These are phyloP conservation scores for Camponotus vicinus DNA, from an alignment of 1,140 invertebrate genomes.

Conservation along the genomic window DNA sequence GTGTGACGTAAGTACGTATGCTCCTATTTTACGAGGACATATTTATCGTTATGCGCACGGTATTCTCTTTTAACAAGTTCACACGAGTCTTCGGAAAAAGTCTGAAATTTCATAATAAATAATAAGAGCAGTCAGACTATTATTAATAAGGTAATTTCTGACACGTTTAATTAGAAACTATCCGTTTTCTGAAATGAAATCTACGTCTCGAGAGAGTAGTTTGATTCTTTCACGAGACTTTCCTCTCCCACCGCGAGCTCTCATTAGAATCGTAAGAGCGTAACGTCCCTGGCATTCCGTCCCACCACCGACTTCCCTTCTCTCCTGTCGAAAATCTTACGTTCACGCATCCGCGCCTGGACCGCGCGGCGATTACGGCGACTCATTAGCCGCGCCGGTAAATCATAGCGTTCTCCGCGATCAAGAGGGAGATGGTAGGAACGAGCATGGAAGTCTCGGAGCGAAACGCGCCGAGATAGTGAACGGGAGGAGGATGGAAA, in stretches of 20 bases:
- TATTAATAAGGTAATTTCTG: not conserved
- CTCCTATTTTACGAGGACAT: constrained; percentile 46
- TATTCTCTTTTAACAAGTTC: constrained; percentile 53
- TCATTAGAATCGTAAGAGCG: constrained; percentile 25
- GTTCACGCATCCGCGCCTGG: constrained; percentile 44
- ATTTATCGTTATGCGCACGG: constrained; percentile 64
- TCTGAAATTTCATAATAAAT: not conserved
- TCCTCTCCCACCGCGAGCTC: not conserved
- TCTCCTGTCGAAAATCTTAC: constrained; percentile 42
- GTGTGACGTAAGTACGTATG: constrained; percentile 64
- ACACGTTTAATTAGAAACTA: not conserved
- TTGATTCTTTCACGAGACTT: not conserved
- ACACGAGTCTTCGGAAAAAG: not conserved
- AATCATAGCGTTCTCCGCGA: constrained; percentile 74
- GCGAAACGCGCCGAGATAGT: constrained; percentile 28
- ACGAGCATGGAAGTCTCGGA: constrained; percentile 47
- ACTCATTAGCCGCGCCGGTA: constrained; percentile 80
- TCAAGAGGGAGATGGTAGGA: constrained; percentile 49
- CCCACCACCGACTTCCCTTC: not conserved
- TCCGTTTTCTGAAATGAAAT: constrained; percentile 12
- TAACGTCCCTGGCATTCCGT: constrained; percentile 40
- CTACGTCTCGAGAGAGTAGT: not conserved
- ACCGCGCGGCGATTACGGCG: constrained; percentile 65
- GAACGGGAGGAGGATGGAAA: not conserved
- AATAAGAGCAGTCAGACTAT: not conserved